Conservation (phyloP, 2,797 vertebrate genomes). For the Enteromius thamalakanensis region DNA sequence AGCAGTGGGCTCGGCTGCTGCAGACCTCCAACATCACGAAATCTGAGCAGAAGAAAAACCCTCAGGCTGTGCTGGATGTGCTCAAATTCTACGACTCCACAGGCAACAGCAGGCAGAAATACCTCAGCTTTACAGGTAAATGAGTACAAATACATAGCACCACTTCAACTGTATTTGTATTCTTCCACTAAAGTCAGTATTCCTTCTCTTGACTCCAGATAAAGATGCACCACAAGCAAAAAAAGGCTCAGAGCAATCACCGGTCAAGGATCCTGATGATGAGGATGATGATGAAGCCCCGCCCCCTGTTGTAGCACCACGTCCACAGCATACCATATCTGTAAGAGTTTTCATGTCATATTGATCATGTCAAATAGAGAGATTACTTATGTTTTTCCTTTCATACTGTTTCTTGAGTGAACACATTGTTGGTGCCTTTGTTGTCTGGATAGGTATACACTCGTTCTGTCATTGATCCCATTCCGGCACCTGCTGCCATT, state of each 20-base stretch:
- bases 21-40: constrained; percentile 99
- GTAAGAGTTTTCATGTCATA: constrained; percentile 72
- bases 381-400: neutral
- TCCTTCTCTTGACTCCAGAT: constrained; percentile 65
- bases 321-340: constrained; percentile 96
- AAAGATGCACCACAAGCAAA: constrained; percentile 79
- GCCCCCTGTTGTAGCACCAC: constrained; percentile 91
- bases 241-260: constrained; percentile 83
- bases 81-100: constrained; percentile 98
- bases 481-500: constrained; percentile 80
- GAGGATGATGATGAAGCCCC: constrained; percentile 90
- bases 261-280: constrained; percentile 79
- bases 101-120: constrained; percentile 94
- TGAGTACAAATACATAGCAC: constrained; percentile 30
- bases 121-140: constrained; percentile 93
- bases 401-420: neutral
- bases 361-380: neutral
- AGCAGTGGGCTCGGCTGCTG: constrained; percentile 96
- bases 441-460: constrained; percentile 85
- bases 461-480: constrained; percentile 91
- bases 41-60: constrained; percentile 97
- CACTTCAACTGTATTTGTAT: neutral
- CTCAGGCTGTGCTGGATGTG: constrained; percentile 95
- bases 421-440: neutral
- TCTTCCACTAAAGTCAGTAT: neutral